These are phyloP conservation scores for Pachyramphus minor DNA, from an alignment of 2,113 vertebrate genomes.

Conservation along the genomic window DNA sequence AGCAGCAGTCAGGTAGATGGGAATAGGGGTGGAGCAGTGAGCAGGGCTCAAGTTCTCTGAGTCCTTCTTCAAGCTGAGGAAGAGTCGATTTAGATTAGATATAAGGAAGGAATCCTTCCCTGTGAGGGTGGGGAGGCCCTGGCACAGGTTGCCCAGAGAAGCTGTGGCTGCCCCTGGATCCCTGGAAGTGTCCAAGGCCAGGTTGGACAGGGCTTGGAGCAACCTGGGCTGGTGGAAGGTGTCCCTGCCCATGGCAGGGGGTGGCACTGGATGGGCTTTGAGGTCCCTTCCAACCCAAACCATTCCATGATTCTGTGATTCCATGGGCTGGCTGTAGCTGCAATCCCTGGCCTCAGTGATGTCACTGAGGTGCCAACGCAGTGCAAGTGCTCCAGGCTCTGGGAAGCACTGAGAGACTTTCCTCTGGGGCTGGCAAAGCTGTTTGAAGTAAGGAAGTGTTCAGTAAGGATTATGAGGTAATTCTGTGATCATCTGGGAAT, in stretches of 20 bases:
- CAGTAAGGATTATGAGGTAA: not conserved
- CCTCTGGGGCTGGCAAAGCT: not conserved
- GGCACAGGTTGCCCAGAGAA: not conserved
- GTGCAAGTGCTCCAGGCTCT: not conserved
- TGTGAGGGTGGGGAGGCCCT: rapidly evolving
- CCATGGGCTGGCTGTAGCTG: not conserved
- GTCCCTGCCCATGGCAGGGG: not conserved
- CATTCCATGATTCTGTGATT: not conserved
- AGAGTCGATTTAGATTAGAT: not conserved
- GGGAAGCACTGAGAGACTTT: not conserved
- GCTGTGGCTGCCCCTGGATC: not conserved
- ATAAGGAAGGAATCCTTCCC: not conserved
- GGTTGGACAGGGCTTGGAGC: not conserved
- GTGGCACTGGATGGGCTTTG: rapidly evolving
- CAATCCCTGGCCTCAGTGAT: not conserved
- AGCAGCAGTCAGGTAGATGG: not conserved
- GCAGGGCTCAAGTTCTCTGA: not conserved
- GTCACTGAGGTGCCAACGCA: rapidly evolving
- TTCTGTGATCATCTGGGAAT: not conserved
- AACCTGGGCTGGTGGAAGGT: not conserved
- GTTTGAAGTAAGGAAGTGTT: not conserved
- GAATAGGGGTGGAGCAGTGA: not conserved
- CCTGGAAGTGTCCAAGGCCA: not conserved
- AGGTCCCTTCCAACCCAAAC: not conserved
- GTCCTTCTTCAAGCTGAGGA: no score